Base-by-base conservation (phyloP, 2,797 vertebrate species). In the Gorsachius magnificus region DNA sequence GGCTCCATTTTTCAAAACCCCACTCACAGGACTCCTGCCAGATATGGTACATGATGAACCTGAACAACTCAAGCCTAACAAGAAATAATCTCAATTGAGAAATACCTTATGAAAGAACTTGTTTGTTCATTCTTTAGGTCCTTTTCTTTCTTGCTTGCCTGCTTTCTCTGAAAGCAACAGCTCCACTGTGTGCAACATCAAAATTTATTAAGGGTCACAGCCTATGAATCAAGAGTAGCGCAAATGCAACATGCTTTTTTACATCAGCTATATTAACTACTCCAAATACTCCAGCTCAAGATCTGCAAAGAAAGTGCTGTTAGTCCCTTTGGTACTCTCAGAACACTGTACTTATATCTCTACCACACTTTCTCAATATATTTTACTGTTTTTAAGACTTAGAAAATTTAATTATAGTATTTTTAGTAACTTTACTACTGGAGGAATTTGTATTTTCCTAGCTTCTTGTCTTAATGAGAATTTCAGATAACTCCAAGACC, bases 391-490 rank as follows among this genome's bases (percentile, higher is more conserved):
- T 88, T 97, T 91, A 95, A 92, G 74, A 89, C 31, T 78, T 71
- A 81, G 69, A 93, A 92, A 94, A 95, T 91, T 94, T 95, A 95
- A 97, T 96, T 91, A 95, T 4, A 35, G 20, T 86, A 94, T 93
- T 96, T 95, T 95, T 96, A 96, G 84, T 83, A 91, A 93, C 82
- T 64, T 84, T 74, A 77, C 77, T 84, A 70, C 85, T 36, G 26
- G 29, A 95, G 28, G 76, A 94, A 94, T 92, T 86, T 83, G 46
- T 83, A 54, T 90, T 93, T 94, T 96, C 90, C 90, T 56, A 95
- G 81, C 65, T 95, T 90, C 87, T 92, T 78, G 82, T 94, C 75
- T 90, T 92, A 95, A 96, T 96, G 92, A 97, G 90, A 97, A 95
- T 94, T 94, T 97, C 93, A 96, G 94, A 78, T 86, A 95, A 92